phyloP scores from a whole-genome alignment of 2,888 invertebrate genomes.

The Coelopa pilipes region DNA sequence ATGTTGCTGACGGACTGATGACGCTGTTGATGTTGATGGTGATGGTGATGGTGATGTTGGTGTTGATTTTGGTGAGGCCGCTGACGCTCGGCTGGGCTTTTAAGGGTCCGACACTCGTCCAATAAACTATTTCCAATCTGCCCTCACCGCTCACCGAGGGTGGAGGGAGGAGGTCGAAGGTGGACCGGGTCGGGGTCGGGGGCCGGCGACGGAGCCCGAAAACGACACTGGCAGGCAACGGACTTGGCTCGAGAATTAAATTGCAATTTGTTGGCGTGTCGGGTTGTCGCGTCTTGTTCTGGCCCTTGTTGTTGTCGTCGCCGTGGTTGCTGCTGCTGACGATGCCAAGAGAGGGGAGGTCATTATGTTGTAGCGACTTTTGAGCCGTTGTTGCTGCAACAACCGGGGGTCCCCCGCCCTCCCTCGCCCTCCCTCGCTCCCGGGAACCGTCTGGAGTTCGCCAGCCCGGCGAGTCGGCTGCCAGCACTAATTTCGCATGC shows the following conservation, averaged over 20 bases:
- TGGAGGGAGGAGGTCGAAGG: background rate
- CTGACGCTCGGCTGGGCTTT: background rate
- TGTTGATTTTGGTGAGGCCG: background rate
- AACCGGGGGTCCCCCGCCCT: no score
- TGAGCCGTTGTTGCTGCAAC: no score
- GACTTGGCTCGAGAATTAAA: background rate
- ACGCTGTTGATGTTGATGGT: background rate
- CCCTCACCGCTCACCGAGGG: no score
- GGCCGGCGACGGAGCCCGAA: background rate
- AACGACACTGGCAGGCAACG: background rate
- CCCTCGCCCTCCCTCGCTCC: no score
- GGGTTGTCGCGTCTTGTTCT: no score
- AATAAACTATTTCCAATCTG: constrained; percentile 1
- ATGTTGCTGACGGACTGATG: background rate
- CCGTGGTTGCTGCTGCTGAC: no score
- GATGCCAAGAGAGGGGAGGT: no score
- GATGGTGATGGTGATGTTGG: background rate
- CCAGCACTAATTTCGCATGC: no score
- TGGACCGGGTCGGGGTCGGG: background rate
- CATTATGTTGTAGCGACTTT: no score
- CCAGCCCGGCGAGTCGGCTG: no score
- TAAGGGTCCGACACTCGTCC: background rate
- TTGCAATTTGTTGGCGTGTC: background rate
- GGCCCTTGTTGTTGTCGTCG: no score
- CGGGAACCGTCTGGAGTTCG: no score